phyloP scores from a whole-genome alignment of 2,888 invertebrate genomes.

The Papilio demoleus region DNA sequence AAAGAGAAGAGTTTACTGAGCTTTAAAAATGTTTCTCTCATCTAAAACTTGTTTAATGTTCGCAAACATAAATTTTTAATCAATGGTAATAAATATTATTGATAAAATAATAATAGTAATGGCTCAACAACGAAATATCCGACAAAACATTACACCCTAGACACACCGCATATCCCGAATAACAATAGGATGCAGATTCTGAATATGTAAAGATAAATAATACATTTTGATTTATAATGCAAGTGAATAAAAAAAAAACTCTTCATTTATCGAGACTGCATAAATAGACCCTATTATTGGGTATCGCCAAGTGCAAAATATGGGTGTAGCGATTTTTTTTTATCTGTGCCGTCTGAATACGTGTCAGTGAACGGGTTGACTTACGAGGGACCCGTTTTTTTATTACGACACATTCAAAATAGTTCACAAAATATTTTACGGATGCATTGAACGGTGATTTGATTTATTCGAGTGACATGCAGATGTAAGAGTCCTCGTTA shows the following conservation, averaged over 20 bases:
- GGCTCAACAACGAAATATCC: constrained; percentile 57
- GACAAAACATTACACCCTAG: constrained; percentile 82
- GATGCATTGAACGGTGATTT: constrained; percentile 81
- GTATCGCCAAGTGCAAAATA: constrained; percentile 82
- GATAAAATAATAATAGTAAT: constrained; percentile 58
- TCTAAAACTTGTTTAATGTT: constrained; percentile 6
- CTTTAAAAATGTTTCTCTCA: neutral
- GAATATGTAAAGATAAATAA: constrained; percentile 83
- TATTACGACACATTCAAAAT: constrained; percentile 76
- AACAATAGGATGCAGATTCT: constrained; percentile 83
- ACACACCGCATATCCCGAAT: constrained; percentile 81
- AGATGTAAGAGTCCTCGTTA: constrained; percentile 81
- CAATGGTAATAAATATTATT: constrained; percentile 39
- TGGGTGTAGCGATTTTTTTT: constrained; percentile 79
- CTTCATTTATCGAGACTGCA: constrained; percentile 83
- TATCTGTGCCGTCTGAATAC: constrained; percentile 74
- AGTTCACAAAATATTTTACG: constrained; percentile 82
- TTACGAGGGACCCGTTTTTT: constrained; percentile 70
- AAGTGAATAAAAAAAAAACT: constrained; percentile 73
- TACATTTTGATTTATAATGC: constrained; percentile 84
- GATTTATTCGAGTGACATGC: constrained; percentile 83
- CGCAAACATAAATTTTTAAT: constrained; percentile 10
- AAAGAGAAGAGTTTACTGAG: neutral
- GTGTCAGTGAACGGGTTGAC: constrained; percentile 81
- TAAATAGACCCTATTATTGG: constrained; percentile 83